Evolutionary conservation across 2,888 invertebrate genomes (phyloP).

Genomic region (Melanophora roralis): DNA sequence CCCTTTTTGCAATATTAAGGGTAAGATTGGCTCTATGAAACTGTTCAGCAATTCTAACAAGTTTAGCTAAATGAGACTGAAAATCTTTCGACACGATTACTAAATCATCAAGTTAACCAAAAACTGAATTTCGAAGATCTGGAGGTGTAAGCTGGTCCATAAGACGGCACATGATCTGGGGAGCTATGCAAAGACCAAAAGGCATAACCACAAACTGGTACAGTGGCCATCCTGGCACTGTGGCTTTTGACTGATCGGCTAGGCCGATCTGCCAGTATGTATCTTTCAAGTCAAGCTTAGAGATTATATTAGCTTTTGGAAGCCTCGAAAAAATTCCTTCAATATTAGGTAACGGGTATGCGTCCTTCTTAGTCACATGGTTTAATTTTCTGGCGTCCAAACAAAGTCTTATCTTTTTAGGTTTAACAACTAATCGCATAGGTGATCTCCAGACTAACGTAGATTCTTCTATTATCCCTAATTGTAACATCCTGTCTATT

Average conservation of each 20-base stretch:
- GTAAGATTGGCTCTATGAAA: slow-evolving; percentile 7
- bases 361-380: background rate
- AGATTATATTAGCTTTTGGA: too few relatives aligned
- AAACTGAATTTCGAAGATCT: slow-evolving; percentile 7
- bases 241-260: too few relatives aligned
- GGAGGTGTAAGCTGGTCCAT: slow-evolving; percentile 26
- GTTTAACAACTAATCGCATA: background rate
- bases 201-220: slow-evolving; percentile 44
- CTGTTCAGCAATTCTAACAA: slow-evolving; percentile 24
- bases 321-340: too few relatives aligned
- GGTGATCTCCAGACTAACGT: too few relatives aligned
- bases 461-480: background rate
- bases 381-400: background rate
- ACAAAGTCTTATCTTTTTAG: slow-evolving; percentile 1
- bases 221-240: slow-evolving; percentile 13
- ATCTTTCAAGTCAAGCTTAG: too few relatives aligned
- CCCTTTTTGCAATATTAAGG: background rate
- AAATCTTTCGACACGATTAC: slow-evolving; percentile 21
- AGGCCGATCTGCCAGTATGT: too few relatives aligned
- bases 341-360: too few relatives aligned
- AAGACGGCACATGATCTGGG: slow-evolving; percentile 3
- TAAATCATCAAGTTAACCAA: slow-evolving; percentile 31
- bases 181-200: slow-evolving; percentile 50
- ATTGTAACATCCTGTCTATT: background rate
- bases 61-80: background rate